Percentiles rank a stretch among this genome's conserved stretches.
Evolutionary conservation across 2,113 vertebrate genomes (phyloP).

Genomic region (Sterrhoptilus dennistouni): DNA sequence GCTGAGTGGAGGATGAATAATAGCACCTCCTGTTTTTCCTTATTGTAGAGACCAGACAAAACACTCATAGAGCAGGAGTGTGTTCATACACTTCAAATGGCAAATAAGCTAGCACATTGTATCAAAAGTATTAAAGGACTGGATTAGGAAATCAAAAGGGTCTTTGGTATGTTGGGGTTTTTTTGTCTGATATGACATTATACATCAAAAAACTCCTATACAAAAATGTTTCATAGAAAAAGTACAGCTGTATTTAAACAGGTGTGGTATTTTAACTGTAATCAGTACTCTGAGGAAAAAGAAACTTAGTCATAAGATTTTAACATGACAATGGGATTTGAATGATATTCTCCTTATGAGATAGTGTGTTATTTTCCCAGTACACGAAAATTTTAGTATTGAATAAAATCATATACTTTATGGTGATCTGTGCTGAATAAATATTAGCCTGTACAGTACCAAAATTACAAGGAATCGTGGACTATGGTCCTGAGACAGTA

Average conservation of each 20-base stretch:
- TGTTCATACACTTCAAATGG: not conserved
- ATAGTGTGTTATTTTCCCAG: not conserved
- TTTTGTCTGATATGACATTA: not conserved
- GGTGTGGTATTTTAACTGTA: not conserved
- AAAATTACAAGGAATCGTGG: not conserved
- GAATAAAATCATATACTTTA: not conserved
- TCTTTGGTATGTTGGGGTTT: fast-evolving
- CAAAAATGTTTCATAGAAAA: not conserved
- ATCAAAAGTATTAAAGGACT: not conserved
- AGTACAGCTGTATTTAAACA: not conserved
- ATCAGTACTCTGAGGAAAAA: not conserved
- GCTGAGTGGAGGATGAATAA: not conserved
- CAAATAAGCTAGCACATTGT: not conserved
- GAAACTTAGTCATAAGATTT: not conserved
- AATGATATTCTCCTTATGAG: not conserved
- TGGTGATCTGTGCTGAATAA: not conserved
- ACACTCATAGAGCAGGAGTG: not conserved
- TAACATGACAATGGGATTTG: not conserved
- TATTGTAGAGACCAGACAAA: not conserved
- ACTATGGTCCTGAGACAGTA: not conserved
- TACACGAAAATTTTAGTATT: not conserved
- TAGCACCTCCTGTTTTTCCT: not conserved
- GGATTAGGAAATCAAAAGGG: not conserved
- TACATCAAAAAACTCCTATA: not conserved
- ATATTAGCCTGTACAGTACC: not conserved